phyloP scores from a whole-genome alignment of 1,140 invertebrate species.

The Plutomurus gul region DNA sequence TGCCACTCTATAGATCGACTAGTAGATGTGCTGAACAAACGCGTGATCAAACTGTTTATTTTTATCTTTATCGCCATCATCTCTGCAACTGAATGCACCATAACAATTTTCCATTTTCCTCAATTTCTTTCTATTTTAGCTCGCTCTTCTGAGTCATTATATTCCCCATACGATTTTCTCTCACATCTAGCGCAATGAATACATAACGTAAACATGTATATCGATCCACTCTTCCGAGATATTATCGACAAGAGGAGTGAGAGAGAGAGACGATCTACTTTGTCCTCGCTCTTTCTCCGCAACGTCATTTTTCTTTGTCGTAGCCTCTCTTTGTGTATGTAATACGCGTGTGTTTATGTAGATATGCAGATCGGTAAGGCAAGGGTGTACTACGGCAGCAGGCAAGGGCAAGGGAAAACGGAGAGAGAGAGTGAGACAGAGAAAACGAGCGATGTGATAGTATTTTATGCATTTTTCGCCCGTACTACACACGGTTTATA shows the following conservation, averaged over 20 bases:
- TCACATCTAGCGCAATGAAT: not conserved
- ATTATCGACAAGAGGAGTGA: not conserved
- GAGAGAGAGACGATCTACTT: not conserved
- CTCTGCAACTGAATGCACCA: not conserved
- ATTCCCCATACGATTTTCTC: not conserved
- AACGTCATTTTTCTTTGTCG: not conserved
- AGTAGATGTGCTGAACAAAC: not conserved
- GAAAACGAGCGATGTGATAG: no score
- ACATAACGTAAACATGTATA: not conserved
- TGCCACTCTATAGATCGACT: not conserved
- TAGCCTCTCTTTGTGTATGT: not conserved
- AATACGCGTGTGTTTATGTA: no score
- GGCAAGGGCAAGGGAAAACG: no score
- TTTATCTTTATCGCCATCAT: slow-evolving; percentile 1
- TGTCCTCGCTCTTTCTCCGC: not conserved
- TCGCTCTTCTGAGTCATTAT: not conserved
- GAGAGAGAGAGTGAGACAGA: not conserved
- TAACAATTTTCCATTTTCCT: not conserved
- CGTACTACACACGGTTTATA: not conserved
- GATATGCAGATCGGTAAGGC: no score
- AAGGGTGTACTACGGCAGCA: no score
- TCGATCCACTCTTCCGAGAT: not conserved
- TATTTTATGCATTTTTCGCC: no score
- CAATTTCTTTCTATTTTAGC: not conserved
- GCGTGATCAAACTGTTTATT: not conserved